Conservation (phyloP, 2,113 vertebrate species). For the Melanerpes aurifrons region DNA sequence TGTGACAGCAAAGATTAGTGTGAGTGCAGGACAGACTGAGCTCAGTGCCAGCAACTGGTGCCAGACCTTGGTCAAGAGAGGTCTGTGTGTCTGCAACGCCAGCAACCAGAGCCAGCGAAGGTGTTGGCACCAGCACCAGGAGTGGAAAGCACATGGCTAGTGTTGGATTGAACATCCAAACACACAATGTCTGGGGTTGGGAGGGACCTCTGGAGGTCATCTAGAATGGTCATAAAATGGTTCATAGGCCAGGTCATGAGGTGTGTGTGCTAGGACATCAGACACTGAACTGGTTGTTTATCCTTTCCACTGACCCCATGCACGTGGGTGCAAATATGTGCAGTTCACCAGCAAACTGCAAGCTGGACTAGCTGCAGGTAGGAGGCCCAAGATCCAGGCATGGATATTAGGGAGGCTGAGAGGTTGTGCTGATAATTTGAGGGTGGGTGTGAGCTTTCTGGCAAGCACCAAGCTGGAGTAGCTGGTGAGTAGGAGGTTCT, state of each 20-base stretch:
- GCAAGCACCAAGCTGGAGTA: background rate
- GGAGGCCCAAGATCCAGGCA: background rate
- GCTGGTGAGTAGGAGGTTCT: background rate
- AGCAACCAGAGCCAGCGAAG: accelerated
- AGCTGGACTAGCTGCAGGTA: background rate
- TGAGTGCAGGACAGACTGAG: background rate
- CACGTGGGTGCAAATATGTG: background rate
- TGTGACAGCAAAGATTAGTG: background rate
- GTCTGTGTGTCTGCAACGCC: background rate
- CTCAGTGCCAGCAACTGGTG: background rate
- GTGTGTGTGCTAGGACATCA: background rate
- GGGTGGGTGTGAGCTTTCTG: accelerated
- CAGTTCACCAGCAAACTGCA: background rate
- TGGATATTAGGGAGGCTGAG: background rate
- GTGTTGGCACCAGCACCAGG: background rate
- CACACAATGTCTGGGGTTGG: background rate
- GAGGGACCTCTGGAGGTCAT: background rate
- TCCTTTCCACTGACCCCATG: background rate
- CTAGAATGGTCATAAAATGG: no score
- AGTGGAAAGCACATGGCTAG: background rate
- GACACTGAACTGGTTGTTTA: background rate
- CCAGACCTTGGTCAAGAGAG: background rate
- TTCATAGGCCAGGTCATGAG: no score
- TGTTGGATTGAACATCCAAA: background rate
- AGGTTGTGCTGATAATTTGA: background rate